These are phyloP conservation scores for Cavia aperea DNA, from an alignment of 2,113 vertebrate species.

Conservation along the genomic window DNA sequence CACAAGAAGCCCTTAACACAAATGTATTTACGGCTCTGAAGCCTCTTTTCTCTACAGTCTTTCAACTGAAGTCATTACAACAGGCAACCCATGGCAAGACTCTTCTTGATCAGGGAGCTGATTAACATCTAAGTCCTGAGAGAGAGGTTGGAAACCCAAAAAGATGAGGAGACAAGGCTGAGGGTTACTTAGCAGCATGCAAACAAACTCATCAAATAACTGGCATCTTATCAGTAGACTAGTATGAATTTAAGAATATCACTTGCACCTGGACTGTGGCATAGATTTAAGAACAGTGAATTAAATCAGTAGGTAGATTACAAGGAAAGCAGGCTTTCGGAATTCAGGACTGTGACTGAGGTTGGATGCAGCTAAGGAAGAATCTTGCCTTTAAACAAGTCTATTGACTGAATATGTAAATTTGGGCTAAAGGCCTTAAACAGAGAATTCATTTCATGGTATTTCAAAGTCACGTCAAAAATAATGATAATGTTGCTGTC, in stretches of 20 bases:
- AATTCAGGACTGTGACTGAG: not conserved
- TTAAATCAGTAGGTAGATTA: not conserved
- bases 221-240: not conserved
- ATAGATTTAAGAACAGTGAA: not conserved
- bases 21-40: not conserved
- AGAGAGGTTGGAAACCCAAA: not conserved
- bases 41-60: not conserved
- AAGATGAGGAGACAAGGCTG: not conserved
- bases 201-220: not conserved
- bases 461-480: constrained; percentile 48
- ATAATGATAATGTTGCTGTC: not conserved
- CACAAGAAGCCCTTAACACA: not conserved
- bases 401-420: constrained; percentile 15
- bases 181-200: not conserved
- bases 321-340: not conserved
- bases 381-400: constrained; percentile 28
- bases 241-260: not conserved
- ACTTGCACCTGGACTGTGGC: not conserved
- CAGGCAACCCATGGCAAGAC: not conserved
- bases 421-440: not conserved
- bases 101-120: not conserved
- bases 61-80: not conserved
- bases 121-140: not conserved
- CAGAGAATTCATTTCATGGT: not conserved
- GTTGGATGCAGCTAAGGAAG: constrained; percentile 15